Percentiles rank a stretch among this genome's conserved stretches.
These are phyloP conservation scores for Plebejus anna DNA, from an alignment of 2,888 invertebrate genomes.

Conservation along the genomic window DNA sequence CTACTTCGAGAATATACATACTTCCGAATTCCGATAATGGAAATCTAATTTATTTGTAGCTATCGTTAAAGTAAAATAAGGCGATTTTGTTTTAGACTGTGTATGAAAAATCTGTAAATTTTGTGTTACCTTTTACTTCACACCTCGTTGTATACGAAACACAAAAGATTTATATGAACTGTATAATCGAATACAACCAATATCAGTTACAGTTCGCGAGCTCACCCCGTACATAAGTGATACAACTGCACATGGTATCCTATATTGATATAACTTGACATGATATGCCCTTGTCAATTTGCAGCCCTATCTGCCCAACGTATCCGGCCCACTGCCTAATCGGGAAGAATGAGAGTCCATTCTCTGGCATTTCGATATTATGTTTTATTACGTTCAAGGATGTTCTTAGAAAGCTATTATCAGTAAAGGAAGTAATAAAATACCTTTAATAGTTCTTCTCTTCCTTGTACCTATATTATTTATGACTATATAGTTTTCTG, in stretches of 20 bases:
- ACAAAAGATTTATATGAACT: neutral
- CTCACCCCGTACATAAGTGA: neutral
- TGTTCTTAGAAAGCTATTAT: neutral
- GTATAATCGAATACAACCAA: neutral
- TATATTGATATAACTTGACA: neutral
- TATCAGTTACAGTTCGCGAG: neutral
- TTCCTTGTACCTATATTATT: conserved; percentile 7
- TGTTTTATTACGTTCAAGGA: neutral
- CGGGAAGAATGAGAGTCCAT: neutral
- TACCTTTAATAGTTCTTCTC: neutral
- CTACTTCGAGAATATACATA: too few species aligned
- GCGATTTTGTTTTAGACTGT: neutral
- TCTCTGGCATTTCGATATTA: conserved; percentile 1
- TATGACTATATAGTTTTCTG: neutral
- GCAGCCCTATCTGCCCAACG: neutral
- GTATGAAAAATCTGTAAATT: neutral
- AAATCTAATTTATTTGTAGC: too few species aligned
- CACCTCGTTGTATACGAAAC: neutral
- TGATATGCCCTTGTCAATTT: conserved; percentile 8
- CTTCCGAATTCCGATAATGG: too few species aligned
- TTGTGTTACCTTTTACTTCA: neutral
- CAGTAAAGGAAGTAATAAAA: neutral
- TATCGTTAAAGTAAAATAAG: too few species aligned
- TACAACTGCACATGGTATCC: neutral
- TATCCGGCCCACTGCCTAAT: conserved; percentile 4